Percentiles rank a stretch among this genome's conserved stretches.
Conservation (phyloP, 2,797 vertebrate species). For the Dallia pectoralis region DNA sequence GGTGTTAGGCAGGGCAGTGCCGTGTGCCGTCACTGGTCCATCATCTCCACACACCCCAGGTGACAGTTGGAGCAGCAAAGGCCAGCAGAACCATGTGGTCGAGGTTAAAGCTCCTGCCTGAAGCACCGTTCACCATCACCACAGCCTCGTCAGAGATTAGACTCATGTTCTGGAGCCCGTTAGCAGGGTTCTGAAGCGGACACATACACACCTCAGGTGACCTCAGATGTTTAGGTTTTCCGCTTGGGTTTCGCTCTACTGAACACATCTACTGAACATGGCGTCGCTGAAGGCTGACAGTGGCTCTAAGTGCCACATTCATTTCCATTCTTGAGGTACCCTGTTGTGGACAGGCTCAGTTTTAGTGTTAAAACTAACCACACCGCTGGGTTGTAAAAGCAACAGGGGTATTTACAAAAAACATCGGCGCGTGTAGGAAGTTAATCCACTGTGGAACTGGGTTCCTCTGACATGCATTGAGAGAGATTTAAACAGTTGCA, state of each 20-base stretch:
- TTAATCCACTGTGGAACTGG: slow-evolving; percentile 7
- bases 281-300: neutral
- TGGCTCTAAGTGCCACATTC: neutral
- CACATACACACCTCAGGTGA: no score
- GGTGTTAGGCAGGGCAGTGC: slow-evolving; percentile 23
- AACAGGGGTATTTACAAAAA: slow-evolving; percentile 4
- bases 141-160: neutral
- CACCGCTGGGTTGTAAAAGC: neutral
- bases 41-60: slow-evolving; percentile 50
- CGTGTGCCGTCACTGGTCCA: slow-evolving; percentile 31
- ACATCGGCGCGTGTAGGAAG: slow-evolving; percentile 18
- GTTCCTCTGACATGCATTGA: slow-evolving; percentile 1
- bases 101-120: slow-evolving; percentile 10
- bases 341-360: slow-evolving; percentile 2
- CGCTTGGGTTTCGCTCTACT: neutral
- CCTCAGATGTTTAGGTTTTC: neutral
- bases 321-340: neutral
- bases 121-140: neutral
- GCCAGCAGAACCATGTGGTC: slow-evolving; percentile 16
- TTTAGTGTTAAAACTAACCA: slow-evolving; percentile 4
- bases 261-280: neutral
- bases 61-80: slow-evolving; percentile 21
- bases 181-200: neutral
- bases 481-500: slow-evolving; percentile 14
- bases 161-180: neutral